These are phyloP conservation scores for Pyrocoelia pectoralis DNA, from an alignment of 2,888 invertebrate genomes.

Conservation along the genomic window DNA sequence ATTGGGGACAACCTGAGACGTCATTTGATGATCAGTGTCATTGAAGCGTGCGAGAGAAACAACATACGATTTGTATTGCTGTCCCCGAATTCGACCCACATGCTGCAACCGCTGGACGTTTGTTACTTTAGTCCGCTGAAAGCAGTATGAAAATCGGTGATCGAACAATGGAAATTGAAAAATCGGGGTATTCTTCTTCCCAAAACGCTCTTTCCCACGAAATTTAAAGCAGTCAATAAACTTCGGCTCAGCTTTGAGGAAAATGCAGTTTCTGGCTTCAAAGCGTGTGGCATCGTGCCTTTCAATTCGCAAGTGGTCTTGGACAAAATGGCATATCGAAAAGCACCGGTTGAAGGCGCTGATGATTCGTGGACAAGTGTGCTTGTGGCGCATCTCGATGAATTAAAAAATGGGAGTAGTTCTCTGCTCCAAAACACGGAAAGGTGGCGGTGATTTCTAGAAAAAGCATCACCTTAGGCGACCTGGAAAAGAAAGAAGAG, in stretches of 20 bases:
- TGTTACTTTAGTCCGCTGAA: conserved; percentile 42
- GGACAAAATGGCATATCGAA: background rate
- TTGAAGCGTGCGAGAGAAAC: conserved; percentile 44
- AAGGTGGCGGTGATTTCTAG: background rate
- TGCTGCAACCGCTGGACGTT: conserved; percentile 45
- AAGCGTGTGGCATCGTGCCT: background rate
- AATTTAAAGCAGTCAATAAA: background rate
- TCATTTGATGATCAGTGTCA: conserved; percentile 42
- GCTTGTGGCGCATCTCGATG: too few species aligned
- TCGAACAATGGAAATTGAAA: too few species aligned
- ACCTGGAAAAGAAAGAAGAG: conserved; percentile 12
- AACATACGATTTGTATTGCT: conserved; percentile 45
- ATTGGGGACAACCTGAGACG: conserved; percentile 49
- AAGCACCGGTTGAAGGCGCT: too few species aligned
- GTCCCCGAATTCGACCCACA: conserved; percentile 44
- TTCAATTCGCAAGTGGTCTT: background rate
- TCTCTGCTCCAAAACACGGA: background rate
- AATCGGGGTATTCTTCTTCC: too few species aligned
- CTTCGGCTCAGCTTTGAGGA: background rate
- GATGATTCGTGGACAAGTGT: too few species aligned
- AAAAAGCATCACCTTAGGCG: conserved; percentile 1
- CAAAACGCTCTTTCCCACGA: too few species aligned
- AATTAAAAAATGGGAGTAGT: conserved; percentile 1
- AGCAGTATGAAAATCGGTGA: conserved; percentile 33
- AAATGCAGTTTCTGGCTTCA: background rate